A percentile compares a stretch with the other conserved stretches of the same genome.
These are phyloP conservation scores for Pyrgus malvae DNA, from an alignment of 2,888 invertebrate species.

Conservation along the genomic window DNA sequence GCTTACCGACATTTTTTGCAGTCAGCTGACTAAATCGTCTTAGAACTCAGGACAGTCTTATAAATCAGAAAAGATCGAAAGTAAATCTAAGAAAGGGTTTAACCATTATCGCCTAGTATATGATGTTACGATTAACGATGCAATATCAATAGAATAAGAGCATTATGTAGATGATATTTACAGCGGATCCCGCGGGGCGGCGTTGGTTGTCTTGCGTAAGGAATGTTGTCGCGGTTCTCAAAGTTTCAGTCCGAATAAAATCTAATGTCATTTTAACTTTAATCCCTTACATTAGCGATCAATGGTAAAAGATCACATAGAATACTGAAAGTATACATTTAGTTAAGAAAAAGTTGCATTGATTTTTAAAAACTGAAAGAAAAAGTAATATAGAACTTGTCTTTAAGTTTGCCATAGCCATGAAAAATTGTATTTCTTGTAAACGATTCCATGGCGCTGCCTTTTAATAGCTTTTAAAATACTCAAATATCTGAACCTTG, in stretches of 20 bases:
- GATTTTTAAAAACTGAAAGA: conserved; percentile 1
- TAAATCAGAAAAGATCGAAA: conserved; percentile 40
- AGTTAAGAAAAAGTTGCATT: conserved; percentile 6
- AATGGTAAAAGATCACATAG: conserved; percentile 7
- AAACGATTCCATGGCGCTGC: neutral
- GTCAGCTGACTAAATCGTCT: conserved; percentile 18
- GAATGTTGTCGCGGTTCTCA: conserved; percentile 37
- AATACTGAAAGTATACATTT: conserved; percentile 13
- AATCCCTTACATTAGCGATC: conserved; percentile 32
- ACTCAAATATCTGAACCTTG: neutral
- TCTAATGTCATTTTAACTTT: too few species aligned
- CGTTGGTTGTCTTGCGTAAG: conserved; percentile 30
- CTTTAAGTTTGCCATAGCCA: too few species aligned
- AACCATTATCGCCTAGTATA: conserved; percentile 26
- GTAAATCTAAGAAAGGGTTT: conserved; percentile 18
- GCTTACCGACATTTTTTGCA: conserved; percentile 25
- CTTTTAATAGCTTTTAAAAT: neutral
- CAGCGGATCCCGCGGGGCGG: conserved; percentile 33
- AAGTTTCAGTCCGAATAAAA: conserved; percentile 33
- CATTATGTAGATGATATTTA: conserved; percentile 25
- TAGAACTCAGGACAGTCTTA: conserved; percentile 63
- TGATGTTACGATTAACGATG: conserved; percentile 41
- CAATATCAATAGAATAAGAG: conserved; percentile 50
- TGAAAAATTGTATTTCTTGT: neutral
- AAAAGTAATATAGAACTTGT: neutral